phyloP scores from a whole-genome alignment of 2,888 invertebrate species.

The Noctua janthina region DNA sequence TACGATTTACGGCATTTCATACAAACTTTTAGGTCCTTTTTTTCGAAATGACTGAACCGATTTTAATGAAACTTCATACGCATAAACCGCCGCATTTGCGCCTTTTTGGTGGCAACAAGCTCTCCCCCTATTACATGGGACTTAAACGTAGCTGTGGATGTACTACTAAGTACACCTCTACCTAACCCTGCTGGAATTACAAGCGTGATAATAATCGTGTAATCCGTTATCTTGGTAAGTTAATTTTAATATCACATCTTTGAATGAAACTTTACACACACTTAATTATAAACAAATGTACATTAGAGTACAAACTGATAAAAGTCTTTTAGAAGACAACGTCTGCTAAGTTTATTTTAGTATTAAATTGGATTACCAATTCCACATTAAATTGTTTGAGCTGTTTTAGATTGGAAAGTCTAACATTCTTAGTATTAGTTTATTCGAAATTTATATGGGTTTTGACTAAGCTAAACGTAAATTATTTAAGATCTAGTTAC shows the following conservation, averaged over 20 bases:
- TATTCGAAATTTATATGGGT: constrained; percentile 6
- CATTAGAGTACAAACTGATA: neutral
- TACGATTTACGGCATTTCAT: no score
- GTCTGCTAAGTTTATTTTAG: constrained; percentile 18
- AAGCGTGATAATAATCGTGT: no score
- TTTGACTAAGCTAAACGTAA: constrained; percentile 1
- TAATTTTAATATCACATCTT: neutral
- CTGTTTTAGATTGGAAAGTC: constrained; percentile 11
- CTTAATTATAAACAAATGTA: neutral
- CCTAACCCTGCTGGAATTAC: no score
- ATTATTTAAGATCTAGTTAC: neutral
- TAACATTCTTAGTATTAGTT: constrained; percentile 6
- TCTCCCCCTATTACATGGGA: no score
- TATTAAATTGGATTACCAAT: constrained; percentile 29
- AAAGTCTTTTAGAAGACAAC: constrained; percentile 34
- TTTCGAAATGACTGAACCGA: no score
- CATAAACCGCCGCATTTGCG: no score
- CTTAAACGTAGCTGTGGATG: no score
- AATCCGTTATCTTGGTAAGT: no score
- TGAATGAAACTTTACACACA: neutral
- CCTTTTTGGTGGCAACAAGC: no score
- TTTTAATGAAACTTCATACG: no score
- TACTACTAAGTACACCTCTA: no score
- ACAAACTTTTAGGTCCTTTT: no score
- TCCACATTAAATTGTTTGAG: constrained; percentile 16